Base-by-base conservation (phyloP, 1,140 invertebrate genomes). In the Drosophila lini region DNA sequence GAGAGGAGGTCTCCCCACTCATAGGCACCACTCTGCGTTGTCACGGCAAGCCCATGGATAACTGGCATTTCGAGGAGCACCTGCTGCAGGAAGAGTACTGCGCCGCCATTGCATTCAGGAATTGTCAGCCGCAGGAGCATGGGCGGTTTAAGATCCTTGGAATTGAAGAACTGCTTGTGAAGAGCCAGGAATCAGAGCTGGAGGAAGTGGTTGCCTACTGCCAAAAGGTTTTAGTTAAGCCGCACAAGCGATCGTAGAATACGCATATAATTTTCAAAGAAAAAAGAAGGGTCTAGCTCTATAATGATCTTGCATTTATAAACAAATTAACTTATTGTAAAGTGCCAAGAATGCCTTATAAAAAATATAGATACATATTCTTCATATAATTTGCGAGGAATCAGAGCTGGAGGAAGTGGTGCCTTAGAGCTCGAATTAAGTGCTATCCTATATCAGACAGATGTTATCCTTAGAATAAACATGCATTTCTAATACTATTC, bases 21-120 rank as follows among this genome's bases (percentile, higher is more conserved):
- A 93, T 77, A 5, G 95, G 97, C 88, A 98, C 97, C 13, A 91
- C 92, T 31, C 91, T 99, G 3, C 94, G 93, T 79, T 91, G 96
- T 13, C 94, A 96, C 76, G 95, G 94, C 50, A 70, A 91, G 38
- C 91, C 94, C 53, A 93, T 95, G 75, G 75, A 93, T 16, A 92
- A 94, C 76, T 99, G 97, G 97, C 78, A 93, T 16, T 99, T 99
- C 94, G 96, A 98, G 89, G 98, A 99, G 93, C 95, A 94, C 41
- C 92, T 98, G 63, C 68, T 99, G n/a, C 95, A 97, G 93, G 92
- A 95, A 0, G 92, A 94, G 44, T 97, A 99, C 93, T 96, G 95
- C 92, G 96, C 97, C 31, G 95, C 96, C 47, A 96, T 98, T 13
- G 97, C 97, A 38, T 91, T 95, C 55, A 68, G 86, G 19, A 91